Percentiles rank a stretch among this genome's conserved stretches.
phyloP scores from a whole-genome alignment of 2,888 invertebrate genomes.

The Acleris laterana region DNA sequence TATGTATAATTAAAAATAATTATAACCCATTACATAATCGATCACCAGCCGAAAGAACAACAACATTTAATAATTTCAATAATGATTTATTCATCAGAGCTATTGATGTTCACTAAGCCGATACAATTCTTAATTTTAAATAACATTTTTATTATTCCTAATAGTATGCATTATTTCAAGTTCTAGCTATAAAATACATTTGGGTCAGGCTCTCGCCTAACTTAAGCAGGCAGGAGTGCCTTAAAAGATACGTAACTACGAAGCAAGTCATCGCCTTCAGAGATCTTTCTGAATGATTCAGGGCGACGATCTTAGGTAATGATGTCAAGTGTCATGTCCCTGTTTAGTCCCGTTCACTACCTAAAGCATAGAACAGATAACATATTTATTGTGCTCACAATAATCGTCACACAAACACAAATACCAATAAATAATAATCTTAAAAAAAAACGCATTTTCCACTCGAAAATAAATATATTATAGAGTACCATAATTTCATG shows the following conservation, averaged over 20 bases:
- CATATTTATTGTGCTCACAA: slow-evolving; percentile 75
- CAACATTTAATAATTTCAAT: slow-evolving; percentile 82
- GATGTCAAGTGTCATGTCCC: slow-evolving; percentile 54
- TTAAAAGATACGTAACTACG: slow-evolving; percentile 28
- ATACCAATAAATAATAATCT: slow-evolving; percentile 61
- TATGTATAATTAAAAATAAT: slow-evolving; percentile 13
- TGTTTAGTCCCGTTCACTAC: slow-evolving; percentile 74
- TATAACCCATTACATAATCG: slow-evolving; percentile 18
- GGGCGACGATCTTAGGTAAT: slow-evolving; percentile 18
- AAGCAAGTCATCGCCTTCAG: slow-evolving; percentile 22
- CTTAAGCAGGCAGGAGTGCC: slow-evolving; percentile 25
- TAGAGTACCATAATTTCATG: slow-evolving; percentile 51
- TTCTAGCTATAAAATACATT: slow-evolving; percentile 83
- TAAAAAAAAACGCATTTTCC: slow-evolving; percentile 64
- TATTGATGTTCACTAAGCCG: slow-evolving; percentile 85
- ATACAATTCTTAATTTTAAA: slow-evolving; percentile 81
- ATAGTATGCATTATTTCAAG: slow-evolving; percentile 84
- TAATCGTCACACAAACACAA: slow-evolving; percentile 68
- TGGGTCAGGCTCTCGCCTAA: slow-evolving; percentile 58
- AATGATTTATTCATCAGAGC: slow-evolving; percentile 82
- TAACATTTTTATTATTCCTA: slow-evolving; percentile 82
- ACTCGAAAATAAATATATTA: slow-evolving; percentile 59
- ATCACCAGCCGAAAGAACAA: slow-evolving; percentile 61
- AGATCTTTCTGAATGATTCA: slow-evolving; percentile 12
- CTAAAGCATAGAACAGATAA: slow-evolving; percentile 66